Percentiles rank a stretch among this genome's conserved stretches.
These are phyloP conservation scores for Danio kyathit DNA, from an alignment of 2,797 vertebrate species.

Conservation along the genomic window DNA sequence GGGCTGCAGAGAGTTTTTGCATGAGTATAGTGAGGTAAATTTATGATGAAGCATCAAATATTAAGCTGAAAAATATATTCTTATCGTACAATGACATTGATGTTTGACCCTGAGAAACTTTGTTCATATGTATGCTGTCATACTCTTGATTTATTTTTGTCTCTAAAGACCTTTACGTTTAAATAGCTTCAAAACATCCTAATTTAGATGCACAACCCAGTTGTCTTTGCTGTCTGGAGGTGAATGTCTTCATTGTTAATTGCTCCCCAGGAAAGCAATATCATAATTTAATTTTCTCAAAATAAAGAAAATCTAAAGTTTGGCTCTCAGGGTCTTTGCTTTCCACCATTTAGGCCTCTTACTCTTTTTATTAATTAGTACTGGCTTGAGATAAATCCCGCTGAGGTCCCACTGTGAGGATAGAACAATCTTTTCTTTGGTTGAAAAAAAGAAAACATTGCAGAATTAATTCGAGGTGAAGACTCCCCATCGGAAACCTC, in stretches of 20 bases:
- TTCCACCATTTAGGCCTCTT: constrained; percentile 63
- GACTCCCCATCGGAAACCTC: constrained; percentile 62
- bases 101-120: not conserved
- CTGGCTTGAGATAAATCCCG: constrained; percentile 69
- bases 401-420: constrained; percentile 69
- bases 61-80: not conserved
- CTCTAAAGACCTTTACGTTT: not conserved
- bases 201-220: not conserved
- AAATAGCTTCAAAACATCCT: not conserved
- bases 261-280: constrained; percentile 50
- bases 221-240: not conserved
- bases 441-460: constrained; percentile 65
- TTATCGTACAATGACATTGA: not conserved
- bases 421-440: constrained; percentile 77
- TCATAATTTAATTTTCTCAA: constrained; percentile 64
- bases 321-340: constrained; percentile 70
- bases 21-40: not conserved
- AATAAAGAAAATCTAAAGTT: constrained; percentile 57
- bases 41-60: not conserved
- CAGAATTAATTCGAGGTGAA: constrained; percentile 73
- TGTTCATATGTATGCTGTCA: not conserved
- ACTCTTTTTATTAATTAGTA: constrained; percentile 72
- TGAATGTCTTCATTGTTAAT: constrained; percentile 39
- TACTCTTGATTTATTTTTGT: not conserved
- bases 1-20: not conserved